Evolutionary conservation across 2,113 vertebrate species (phyloP), one percentile per base, ranked within the genome.

Genomic region (Monopterus albus): DNA sequence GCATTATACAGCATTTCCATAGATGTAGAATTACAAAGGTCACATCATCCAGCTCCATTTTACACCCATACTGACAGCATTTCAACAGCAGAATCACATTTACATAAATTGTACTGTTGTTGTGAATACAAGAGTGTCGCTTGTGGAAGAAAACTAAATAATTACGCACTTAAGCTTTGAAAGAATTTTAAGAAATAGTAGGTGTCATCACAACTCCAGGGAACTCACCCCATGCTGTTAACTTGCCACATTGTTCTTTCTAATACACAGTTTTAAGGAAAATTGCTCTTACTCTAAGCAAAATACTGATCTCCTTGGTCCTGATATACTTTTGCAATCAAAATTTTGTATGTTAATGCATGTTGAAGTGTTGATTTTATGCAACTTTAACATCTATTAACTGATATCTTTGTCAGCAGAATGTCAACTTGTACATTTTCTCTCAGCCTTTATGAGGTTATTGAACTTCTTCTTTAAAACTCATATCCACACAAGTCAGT

Each of bases 21-120:
- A 58, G 28, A 28, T 23, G 17, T 29, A 31, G 14, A 56, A 38
- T 29, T 21, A 36, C n/a, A 70, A 74, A 61, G 72, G 49, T 66
- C 36, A 56, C 60, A 35, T 40, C 47, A 33, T 51, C 28, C 25
- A 23, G 51, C 35, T 49, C 23, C 50, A 18, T 26, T 59, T 28
- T 43, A 36, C 56, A 25, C 57, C 43, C 31, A 62, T 50, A 3
- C 69, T 14, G 3, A 36, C 52, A 42, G 20, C 14, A 40, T 67
- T 47, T 42, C 2, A 46, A 55, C 33, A 56, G 23, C 42, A 29
- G 26, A 17, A 17, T 23, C 25, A 21, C 14, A 51, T 67, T 53
- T 51, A 17, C 45, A 64, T 31, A 23, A 25, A 52, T 20, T 0
- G 0, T 59, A 20, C n/a, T 40, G n/a, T 35, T 51, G 35, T 20